Evolutionary conservation across 37 sponge, comb jelly and placozoan species (phyloP).

Genomic region (Axinella damicornis): DNA sequence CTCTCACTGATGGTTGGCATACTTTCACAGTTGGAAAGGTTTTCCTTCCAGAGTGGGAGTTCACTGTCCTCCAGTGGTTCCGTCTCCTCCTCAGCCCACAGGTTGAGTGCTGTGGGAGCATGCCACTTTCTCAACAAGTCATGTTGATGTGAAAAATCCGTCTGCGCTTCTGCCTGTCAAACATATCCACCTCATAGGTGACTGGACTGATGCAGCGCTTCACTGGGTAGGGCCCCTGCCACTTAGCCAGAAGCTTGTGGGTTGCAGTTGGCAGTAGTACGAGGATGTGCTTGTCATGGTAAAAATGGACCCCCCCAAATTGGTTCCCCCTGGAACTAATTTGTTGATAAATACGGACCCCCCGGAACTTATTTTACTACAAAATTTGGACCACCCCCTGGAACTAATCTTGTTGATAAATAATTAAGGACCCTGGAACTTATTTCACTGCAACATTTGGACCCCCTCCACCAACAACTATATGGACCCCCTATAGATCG

Average conservation of each 20-base stretch:
- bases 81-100: neutral
- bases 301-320: too few relatives aligned
- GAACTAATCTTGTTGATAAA: too few relatives aligned
- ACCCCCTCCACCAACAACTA: too few relatives aligned
- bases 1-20: too few relatives aligned
- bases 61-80: neutral
- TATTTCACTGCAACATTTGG: too few relatives aligned
- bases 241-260: slow-evolving; percentile 3
- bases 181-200: slow-evolving; percentile 20
- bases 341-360: too few relatives aligned
- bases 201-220: neutral
- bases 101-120: neutral
- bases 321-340: too few relatives aligned
- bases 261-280: slow-evolving; percentile 22
- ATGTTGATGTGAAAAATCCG: slow-evolving; percentile 22
- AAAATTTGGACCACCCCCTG: too few relatives aligned
- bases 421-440: too few relatives aligned
- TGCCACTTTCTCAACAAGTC: slow-evolving; percentile 22
- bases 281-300: slow-evolving; percentile 46
- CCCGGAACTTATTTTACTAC: too few relatives aligned
- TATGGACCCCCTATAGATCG: too few relatives aligned
- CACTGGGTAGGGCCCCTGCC: slow-evolving; percentile 21
- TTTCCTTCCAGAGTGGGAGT: slow-evolving; percentile 2
- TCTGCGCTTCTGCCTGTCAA: neutral
- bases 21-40: too few relatives aligned